These are phyloP conservation scores for Aurelia sp. DNA, from an alignment of 30 jellyfish, hydroid and myxozoan genomes.

Conservation along the genomic window DNA sequence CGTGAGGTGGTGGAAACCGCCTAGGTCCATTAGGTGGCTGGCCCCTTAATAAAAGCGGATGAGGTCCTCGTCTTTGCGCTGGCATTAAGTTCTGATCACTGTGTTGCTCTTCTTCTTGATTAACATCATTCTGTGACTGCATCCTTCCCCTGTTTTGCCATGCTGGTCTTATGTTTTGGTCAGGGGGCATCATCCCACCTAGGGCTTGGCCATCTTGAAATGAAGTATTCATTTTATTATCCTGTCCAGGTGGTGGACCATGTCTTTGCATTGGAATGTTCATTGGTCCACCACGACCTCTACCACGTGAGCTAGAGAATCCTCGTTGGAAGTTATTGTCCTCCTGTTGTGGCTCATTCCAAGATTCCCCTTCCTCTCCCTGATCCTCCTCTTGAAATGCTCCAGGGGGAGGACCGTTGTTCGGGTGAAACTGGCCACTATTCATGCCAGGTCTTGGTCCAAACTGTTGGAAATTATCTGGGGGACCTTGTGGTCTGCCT, in stretches of 20 bases:
- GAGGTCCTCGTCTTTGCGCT: constrained; percentile 52
- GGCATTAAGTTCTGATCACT: constrained; percentile 41
- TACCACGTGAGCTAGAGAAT: constrained; percentile 40
- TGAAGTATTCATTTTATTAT: background rate
- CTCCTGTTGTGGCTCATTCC: constrained; percentile 20
- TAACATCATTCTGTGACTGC: background rate
- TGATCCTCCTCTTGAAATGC: background rate
- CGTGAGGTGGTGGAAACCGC: constrained; percentile 48
- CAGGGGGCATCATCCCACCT: constrained; percentile 10
- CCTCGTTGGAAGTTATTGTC: background rate
- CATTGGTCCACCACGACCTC: constrained; percentile 60
- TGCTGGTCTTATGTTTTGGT: constrained; percentile 8
- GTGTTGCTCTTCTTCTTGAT: background rate
- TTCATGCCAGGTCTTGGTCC: constrained; percentile 17
- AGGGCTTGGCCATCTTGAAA: constrained; percentile 17
- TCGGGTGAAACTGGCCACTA: background rate
- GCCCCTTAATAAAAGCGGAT: constrained; percentile 55
- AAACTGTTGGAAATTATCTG: background rate
- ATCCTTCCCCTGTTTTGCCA: constrained; percentile 45
- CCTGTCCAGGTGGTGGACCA: background rate
- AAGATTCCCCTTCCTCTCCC: constrained; percentile 1
- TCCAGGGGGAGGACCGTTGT: background rate
- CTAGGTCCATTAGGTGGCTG: constrained; percentile 16
- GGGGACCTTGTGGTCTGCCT: constrained; percentile 4
- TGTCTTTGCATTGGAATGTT: constrained; percentile 24